A percentile compares a stretch with the other conserved stretches of the same genome.
Conservation (phyloP, 2,113 vertebrate genomes). For the Polyodon spathula region DNA sequence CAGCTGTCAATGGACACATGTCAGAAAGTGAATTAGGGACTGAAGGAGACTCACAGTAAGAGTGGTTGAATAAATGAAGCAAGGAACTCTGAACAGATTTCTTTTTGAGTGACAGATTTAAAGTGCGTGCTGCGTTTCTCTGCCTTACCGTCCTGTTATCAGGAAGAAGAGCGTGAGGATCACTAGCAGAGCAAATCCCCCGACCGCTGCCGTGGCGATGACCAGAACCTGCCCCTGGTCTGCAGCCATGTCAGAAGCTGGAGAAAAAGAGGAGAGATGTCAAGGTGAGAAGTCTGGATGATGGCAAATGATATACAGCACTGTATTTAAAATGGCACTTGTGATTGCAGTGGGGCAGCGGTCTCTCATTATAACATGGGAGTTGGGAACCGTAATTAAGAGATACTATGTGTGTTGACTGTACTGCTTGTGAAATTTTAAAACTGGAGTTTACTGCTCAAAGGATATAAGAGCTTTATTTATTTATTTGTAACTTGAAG, state of each 20-base stretch:
- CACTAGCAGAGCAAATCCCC: slow-evolving; percentile 85
- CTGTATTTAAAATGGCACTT: too few species aligned
- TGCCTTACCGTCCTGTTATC: slow-evolving; percentile 84
- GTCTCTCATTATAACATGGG: too few species aligned
- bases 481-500: too few species aligned
- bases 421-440: too few species aligned
- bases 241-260: slow-evolving; percentile 82
- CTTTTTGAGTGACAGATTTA: slow-evolving; percentile 3
- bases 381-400: too few species aligned
- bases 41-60: neutral
- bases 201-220: slow-evolving; percentile 84
- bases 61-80: slow-evolving; percentile 4
- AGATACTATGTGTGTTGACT: too few species aligned
- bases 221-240: slow-evolving; percentile 91
- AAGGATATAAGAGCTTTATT: too few species aligned
- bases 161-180: slow-evolving; percentile 92
- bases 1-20: slow-evolving; percentile 13
- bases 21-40: slow-evolving; percentile 14
- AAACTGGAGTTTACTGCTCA: too few species aligned
- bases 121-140: neutral
- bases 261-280: slow-evolving; percentile 30
- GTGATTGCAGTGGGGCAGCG: too few species aligned
- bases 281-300: neutral
- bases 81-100: too few species aligned
- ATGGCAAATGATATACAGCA: slow-evolving; percentile 1